Conservation (phyloP, 2,113 vertebrate genomes). For the Engystomops pustulosus region DNA sequence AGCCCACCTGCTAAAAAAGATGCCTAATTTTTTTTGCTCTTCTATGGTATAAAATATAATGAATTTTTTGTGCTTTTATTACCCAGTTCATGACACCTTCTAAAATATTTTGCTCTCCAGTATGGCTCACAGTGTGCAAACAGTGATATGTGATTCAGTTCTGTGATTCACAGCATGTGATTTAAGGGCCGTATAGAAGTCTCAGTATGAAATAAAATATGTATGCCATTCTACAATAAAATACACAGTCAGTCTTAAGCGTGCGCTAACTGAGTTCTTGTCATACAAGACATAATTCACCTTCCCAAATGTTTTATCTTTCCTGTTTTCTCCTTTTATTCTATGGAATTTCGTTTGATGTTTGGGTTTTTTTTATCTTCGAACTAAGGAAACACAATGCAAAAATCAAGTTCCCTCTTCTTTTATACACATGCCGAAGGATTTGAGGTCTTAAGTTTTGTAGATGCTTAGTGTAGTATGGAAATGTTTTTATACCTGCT, state of each 20-base stretch:
- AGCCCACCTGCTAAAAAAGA: too few species aligned
- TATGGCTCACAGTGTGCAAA: slow-evolving; percentile 15
- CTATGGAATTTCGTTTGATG: not conserved
- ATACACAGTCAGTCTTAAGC: slow-evolving; percentile 10
- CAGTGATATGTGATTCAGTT: slow-evolving; percentile 8
- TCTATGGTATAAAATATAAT: not conserved
- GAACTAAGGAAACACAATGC: too few species aligned
- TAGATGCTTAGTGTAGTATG: too few species aligned
- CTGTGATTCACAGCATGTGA: slow-evolving; percentile 17
- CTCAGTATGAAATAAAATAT: slow-evolving; percentile 40
- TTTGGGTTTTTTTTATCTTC: too few species aligned
- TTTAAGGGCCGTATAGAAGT: slow-evolving; percentile 19
- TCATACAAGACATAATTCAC: not conserved
- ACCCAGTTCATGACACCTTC: not conserved
- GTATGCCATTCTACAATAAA: slow-evolving; percentile 31
- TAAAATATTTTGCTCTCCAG: not conserved
- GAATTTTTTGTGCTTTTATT: not conserved
- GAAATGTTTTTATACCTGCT: too few species aligned
- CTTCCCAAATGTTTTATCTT: not conserved
- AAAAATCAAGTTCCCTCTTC: too few species aligned
- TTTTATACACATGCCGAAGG: too few species aligned
- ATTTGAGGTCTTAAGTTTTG: too few species aligned
- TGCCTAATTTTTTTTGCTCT: too few species aligned
- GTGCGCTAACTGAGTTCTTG: not conserved
- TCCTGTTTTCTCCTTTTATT: not conserved